These are phyloP conservation scores for Listronotus bonariensis DNA, from an alignment of 1,140 invertebrate species.

Conservation along the genomic window DNA sequence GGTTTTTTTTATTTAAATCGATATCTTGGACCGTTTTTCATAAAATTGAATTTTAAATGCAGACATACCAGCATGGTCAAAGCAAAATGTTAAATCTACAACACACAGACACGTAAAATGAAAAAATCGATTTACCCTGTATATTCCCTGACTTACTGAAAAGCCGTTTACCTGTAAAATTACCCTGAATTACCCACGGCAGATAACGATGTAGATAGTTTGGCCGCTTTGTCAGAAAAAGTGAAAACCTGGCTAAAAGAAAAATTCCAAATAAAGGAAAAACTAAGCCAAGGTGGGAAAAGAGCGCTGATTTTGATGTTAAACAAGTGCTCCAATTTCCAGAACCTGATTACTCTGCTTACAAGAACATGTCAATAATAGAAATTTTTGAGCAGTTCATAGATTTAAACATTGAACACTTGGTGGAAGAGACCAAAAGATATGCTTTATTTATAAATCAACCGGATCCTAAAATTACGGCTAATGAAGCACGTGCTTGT, in stretches of 20 bases:
- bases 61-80: too few relatives aligned
- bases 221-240: not conserved
- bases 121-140: too few relatives aligned
- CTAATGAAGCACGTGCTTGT: not conserved
- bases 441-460: constrained; percentile 1
- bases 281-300: not conserved
- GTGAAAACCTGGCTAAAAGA: not conserved
- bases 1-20: too few relatives aligned
- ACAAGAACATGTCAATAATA: not conserved
- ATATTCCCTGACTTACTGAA: too few relatives aligned
- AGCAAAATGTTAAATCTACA: too few relatives aligned
- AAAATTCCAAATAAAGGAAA: not conserved
- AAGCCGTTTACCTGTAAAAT: too few relatives aligned
- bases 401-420: too few relatives aligned
- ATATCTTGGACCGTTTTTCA: too few relatives aligned
- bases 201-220: not conserved
- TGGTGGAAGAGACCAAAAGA: not conserved
- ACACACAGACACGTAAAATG: too few relatives aligned
- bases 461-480: not conserved
- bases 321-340: not conserved
- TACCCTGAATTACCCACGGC: not conserved
- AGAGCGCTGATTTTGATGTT: not conserved
- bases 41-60: too few relatives aligned
- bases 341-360: not conserved
- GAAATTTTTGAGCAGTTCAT: constrained; percentile 1